Conservation (phyloP, 2,888 invertebrate genomes). For the Linnaemya tessellans region DNA sequence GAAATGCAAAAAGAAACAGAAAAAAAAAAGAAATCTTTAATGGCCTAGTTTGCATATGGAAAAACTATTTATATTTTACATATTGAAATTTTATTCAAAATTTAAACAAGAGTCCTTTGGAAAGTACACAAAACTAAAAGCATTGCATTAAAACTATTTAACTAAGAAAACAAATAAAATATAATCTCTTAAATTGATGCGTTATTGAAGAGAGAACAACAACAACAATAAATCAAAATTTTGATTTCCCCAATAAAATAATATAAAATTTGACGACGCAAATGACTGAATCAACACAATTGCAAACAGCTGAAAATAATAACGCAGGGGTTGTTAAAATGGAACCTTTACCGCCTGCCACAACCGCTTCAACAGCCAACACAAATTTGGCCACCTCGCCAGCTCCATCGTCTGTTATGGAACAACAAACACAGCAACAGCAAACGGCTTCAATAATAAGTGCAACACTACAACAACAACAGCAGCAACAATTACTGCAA, state of each 20-base stretch:
- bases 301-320: slow-evolving; percentile 83
- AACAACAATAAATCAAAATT: slow-evolving; percentile 21
- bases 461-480: slow-evolving; percentile 65
- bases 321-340: slow-evolving; percentile 83
- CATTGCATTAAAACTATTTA: slow-evolving; percentile 32
- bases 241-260: slow-evolving; percentile 44
- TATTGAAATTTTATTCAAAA: slow-evolving; percentile 40
- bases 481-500: slow-evolving; percentile 74
- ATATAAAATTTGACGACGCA: slow-evolving; percentile 70
- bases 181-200: slow-evolving; percentile 19
- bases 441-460: slow-evolving; percentile 57
- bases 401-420: slow-evolving; percentile 71
- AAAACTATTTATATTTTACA: slow-evolving; percentile 61
- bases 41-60: slow-evolving; percentile 65
- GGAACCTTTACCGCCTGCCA: slow-evolving; percentile 84
- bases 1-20: too few relatives aligned
- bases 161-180: slow-evolving; percentile 28
- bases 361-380: slow-evolving; percentile 83
- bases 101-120: slow-evolving; percentile 21
- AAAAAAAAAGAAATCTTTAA: slow-evolving; percentile 42
- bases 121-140: slow-evolving; percentile 34
- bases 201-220: slow-evolving; percentile 3
- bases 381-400: slow-evolving; percentile 68
- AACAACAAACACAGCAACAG: slow-evolving; percentile 66
- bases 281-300: slow-evolving; percentile 84